These are phyloP conservation scores for Halcyon badia DNA, from an alignment of 2,797 vertebrate species.

Conservation along the genomic window DNA sequence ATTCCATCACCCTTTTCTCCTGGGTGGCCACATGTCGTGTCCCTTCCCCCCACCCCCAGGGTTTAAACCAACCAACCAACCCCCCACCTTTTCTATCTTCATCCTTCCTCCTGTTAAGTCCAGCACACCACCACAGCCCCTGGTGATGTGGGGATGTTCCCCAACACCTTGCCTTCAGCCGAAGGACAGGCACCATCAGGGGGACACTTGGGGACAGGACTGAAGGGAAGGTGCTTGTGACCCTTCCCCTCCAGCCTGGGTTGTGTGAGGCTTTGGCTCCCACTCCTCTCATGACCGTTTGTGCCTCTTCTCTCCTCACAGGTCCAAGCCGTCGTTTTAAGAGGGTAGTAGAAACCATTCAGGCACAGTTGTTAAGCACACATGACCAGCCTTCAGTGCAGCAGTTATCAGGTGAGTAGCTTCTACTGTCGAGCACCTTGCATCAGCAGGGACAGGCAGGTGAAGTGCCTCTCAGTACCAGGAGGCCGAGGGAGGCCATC, in stretches of 20 bases:
- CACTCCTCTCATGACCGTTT: background rate
- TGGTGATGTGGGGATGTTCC: background rate
- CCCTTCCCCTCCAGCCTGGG: background rate
- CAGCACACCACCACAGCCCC: background rate
- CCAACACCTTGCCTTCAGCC: background rate
- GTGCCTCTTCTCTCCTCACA: constrained; percentile 70
- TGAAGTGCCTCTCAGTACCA: constrained; percentile 37
- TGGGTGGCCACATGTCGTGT: background rate
- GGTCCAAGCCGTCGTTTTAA: constrained; percentile 99
- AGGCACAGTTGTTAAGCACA: constrained; percentile 98
- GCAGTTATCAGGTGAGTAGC: constrained; percentile 95
- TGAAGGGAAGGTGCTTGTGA: background rate
- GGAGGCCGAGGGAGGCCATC: constrained; percentile 45
- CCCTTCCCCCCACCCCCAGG: too few relatives aligned
- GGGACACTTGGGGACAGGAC: background rate
- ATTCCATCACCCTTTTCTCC: background rate
- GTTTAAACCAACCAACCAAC: background rate
- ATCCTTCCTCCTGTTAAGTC: background rate
- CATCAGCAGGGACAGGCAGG: constrained; percentile 59
- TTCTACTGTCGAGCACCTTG: constrained; percentile 56
- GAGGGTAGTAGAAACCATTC: constrained; percentile 99
- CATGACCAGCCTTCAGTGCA: constrained; percentile 96
- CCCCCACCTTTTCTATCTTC: background rate
- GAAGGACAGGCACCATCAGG: background rate
- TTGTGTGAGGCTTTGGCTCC: background rate